Conservation (phyloP, 2,113 vertebrate species). For the Zeus faber region DNA sequence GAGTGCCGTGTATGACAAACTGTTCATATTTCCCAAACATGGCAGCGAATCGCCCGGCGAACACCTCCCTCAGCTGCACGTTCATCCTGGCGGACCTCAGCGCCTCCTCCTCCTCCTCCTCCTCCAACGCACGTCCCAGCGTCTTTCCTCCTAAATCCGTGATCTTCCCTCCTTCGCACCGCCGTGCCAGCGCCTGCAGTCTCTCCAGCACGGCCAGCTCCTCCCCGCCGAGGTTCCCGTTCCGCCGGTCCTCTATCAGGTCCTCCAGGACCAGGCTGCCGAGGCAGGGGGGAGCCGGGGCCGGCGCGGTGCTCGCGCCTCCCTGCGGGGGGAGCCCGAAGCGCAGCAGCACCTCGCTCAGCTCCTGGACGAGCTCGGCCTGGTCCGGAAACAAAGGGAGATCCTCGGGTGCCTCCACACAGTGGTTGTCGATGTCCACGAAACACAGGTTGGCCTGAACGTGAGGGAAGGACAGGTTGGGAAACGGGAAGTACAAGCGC, state of each 20-base stretch:
- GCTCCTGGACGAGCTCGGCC: conserved; percentile 88
- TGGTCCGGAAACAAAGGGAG: conserved; percentile 92
- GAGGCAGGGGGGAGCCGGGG: conserved; percentile 71
- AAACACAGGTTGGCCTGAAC: conserved; percentile 94
- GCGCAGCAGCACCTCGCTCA: conserved; percentile 85
- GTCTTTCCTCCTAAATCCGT: conserved; percentile 40
- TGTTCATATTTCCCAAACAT: conserved; percentile 93
- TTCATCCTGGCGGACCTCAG: conserved; percentile 85
- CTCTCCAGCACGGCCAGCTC: conserved; percentile 86
- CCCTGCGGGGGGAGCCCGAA: conserved; percentile 83
- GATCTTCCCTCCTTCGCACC: conserved; percentile 58
- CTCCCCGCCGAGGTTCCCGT: conserved; percentile 85
- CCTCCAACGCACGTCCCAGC: conserved; percentile 58
- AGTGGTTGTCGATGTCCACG: conserved; percentile 94
- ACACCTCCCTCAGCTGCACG: conserved; percentile 91
- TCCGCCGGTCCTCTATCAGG: conserved; percentile 88
- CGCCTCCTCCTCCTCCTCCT: conserved; percentile 86
- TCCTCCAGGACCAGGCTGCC: conserved; percentile 85
- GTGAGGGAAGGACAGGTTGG: neutral
- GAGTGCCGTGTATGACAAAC: conserved; percentile 89
- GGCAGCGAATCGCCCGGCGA: conserved; percentile 87
- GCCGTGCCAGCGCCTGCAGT: conserved; percentile 85
- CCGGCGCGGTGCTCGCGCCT: conserved; percentile 70
- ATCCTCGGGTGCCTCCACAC: conserved; percentile 88
- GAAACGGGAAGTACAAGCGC: too few species aligned